Evolutionary conservation across 2,113 vertebrate species (phyloP).

Genomic region (Vidua chalybeata): DNA sequence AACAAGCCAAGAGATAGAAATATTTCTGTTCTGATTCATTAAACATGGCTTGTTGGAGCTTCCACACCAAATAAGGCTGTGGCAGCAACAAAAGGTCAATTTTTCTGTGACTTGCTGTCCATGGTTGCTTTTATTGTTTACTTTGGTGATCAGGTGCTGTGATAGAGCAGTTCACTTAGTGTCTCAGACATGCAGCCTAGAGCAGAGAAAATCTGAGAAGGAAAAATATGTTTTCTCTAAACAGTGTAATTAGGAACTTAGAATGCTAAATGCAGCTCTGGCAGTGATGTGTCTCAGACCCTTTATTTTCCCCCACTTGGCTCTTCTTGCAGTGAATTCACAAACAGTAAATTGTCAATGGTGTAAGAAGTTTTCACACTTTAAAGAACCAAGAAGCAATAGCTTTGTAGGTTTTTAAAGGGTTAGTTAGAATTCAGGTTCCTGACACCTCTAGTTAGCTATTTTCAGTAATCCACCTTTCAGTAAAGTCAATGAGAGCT

Average conservation of each 20-base stretch:
- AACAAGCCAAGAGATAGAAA: not conserved
- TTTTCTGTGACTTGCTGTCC: not conserved
- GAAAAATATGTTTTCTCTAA: not conserved
- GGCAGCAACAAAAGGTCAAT: conserved; percentile 10
- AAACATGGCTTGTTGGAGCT: not conserved
- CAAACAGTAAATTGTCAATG: not conserved
- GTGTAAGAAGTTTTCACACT: not conserved
- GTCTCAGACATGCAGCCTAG: not conserved
- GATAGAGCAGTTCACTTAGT: not conserved
- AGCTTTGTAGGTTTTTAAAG: not conserved
- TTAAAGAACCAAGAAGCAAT: not conserved
- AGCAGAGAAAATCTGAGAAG: not conserved
- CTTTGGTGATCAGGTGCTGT: conserved; percentile 36
- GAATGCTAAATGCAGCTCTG: not conserved
- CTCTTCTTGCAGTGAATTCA: not conserved
- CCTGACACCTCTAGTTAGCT: not conserved
- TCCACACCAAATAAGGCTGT: conserved; percentile 48
- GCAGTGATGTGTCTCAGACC: not conserved
- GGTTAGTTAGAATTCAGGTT: not conserved
- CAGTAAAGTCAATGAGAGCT: not conserved
- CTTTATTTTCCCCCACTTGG: not conserved
- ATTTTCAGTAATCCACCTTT: not conserved
- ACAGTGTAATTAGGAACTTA: not conserved
- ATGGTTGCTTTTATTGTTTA: not conserved
- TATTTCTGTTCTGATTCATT: conserved; percentile 25